phyloP scores from a whole-genome alignment of 2,797 vertebrate species.

The Liparis tanakae region DNA sequence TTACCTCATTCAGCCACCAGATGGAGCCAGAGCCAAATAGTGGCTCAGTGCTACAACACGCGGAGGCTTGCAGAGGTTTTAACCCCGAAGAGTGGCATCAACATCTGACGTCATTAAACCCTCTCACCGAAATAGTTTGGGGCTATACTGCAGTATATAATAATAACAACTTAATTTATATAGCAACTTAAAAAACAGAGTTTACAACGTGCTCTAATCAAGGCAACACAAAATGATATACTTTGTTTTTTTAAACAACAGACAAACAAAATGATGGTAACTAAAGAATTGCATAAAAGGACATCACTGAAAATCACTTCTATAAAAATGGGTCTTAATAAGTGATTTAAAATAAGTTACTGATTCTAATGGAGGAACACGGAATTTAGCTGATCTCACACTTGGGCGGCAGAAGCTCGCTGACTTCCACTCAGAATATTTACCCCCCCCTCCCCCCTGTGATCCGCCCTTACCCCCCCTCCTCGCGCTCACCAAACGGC shows the following conservation, averaged over 20 bases:
- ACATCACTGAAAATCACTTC: no score
- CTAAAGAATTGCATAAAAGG: no score
- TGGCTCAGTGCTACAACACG: no score
- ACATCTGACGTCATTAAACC: neutral
- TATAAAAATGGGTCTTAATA: no score
- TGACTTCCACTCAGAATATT: slow-evolving; percentile 41
- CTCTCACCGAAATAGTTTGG: neutral
- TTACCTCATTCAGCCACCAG: neutral
- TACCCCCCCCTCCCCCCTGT: slow-evolving; percentile 30
- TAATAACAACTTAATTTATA: no score
- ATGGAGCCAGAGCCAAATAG: neutral
- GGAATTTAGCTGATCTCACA: neutral
- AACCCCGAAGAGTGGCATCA: no score
- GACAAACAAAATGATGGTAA: no score
- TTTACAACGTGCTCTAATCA: no score
- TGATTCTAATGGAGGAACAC: neutral
- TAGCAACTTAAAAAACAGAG: no score
- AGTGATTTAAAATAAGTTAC: no score
- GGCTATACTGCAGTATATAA: neutral
- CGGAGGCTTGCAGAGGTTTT: neutral
- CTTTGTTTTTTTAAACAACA: no score
- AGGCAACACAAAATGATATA: no score
- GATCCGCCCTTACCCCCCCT: slow-evolving; percentile 63
- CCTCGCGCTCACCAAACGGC: neutral
- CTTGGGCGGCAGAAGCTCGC: slow-evolving; percentile 54